These are phyloP conservation scores for Lasiurus cinereus DNA, from an alignment of 2,113 vertebrate genomes.

Conservation along the genomic window DNA sequence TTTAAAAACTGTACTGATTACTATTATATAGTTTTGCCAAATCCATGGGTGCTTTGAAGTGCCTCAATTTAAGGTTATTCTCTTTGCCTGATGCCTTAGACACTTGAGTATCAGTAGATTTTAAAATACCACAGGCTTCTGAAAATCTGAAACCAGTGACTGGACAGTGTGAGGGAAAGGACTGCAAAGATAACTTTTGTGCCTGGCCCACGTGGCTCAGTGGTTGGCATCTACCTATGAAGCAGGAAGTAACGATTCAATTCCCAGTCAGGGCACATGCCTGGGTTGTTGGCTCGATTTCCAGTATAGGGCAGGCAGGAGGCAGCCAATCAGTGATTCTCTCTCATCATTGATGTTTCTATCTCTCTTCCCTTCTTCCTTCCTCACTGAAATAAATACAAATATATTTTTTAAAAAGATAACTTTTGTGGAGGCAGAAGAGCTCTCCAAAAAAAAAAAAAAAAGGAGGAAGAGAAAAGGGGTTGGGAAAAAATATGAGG, in stretches of 20 bases:
- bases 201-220: too few relatives aligned
- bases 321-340: too few relatives aligned
- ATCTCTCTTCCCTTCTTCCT: too few relatives aligned
- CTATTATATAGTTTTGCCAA: conserved; percentile 9
- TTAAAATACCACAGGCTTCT: conserved; percentile 31
- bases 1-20: not conserved
- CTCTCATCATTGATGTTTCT: too few relatives aligned
- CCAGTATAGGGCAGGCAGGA: too few relatives aligned
- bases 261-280: too few relatives aligned
- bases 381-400: too few relatives aligned
- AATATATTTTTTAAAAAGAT: not conserved
- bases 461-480: not conserved
- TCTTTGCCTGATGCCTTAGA: not conserved
- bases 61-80: conserved; percentile 1
- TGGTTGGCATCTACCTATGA: too few relatives aligned
- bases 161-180: not conserved
- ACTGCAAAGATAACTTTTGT: not conserved
- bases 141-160: conserved; percentile 21
- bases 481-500: not conserved
- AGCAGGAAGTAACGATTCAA: too few relatives aligned
- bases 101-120: not conserved
- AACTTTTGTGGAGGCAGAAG: not conserved
- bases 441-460: not conserved
- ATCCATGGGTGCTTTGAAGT: not conserved
- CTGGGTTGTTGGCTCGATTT: too few relatives aligned